Evolutionary conservation across 2,888 invertebrate genomes (phyloP).

Genomic region (Sarcophaga caerulescens): DNA sequence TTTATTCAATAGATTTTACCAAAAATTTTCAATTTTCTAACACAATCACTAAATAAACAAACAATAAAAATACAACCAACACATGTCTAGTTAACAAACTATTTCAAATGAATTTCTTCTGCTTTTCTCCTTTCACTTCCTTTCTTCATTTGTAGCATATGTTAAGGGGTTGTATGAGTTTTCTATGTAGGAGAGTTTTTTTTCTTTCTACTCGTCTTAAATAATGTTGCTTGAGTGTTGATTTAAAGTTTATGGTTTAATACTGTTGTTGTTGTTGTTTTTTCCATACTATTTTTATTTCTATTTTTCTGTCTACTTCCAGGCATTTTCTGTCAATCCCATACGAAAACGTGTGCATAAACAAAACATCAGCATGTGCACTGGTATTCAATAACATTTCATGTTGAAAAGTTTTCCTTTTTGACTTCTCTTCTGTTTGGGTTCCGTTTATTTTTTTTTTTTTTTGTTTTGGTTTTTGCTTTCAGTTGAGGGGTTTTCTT

Average conservation of each 20-base stretch:
- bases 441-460: neutral
- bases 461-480: conserved; percentile 11
- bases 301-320: conserved; percentile 4
- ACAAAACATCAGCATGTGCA: conserved; percentile 12
- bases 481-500: conserved; percentile 36
- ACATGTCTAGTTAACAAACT: conserved; percentile 48
- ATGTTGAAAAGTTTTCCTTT: conserved; percentile 49
- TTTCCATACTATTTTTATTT: neutral
- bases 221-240: conserved; percentile 54
- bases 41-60: neutral
- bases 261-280: neutral
- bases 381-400: conserved; percentile 58
- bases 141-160: conserved; percentile 3
- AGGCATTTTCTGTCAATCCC: conserved; percentile 32
- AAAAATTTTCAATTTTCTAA: conserved; percentile 52
- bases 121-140: neutral
- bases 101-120: conserved; percentile 5
- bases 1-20: conserved; percentile 39
- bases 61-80: conserved; percentile 26
- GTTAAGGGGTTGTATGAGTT: neutral
- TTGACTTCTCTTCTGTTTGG: conserved; percentile 21
- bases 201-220: conserved; percentile 16
- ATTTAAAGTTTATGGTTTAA: conserved; percentile 54
- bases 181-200: conserved; percentile 3
- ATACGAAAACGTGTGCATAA: conserved; percentile 27